Base-by-base conservation (phyloP, 2,113 vertebrate genomes). In the Mesembrinibis cayennensis region DNA sequence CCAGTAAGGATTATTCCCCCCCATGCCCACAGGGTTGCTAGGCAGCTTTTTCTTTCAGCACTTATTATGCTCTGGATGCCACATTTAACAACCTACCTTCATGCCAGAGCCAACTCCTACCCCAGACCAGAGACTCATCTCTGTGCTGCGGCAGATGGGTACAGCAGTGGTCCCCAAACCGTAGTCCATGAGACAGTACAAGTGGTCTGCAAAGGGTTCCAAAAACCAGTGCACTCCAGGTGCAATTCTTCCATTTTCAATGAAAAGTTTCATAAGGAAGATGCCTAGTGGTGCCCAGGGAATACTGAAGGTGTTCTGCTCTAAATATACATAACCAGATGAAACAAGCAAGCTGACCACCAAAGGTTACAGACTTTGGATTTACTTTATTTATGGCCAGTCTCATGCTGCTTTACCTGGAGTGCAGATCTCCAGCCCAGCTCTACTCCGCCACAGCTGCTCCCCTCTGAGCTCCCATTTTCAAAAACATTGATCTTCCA, bases 1-100 rank as follows among this genome's bases (percentile, higher is more conserved):
- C 55, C 72, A 79, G 47, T 49, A 69, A 96, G 93, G 88, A 82
- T 89, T 81, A 93, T 81, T 94, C 62, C 82, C 79, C 79, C 81
- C 29, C 20, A 5, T 38, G 49, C 67, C 70, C 94, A 85, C 52
- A 79, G 66, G 67, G 97, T 34, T 95, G 94, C 95, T 82, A 95
- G 95, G 95, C 95, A 97, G 89, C 91, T 94, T 95, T 91, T 69
- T 94, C 90, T 82, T 85, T 73, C 71, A 3, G 1, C 58, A n/a
- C 93, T 98, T 87, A 89, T 22, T 93, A 74, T 82, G 92, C 78
- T 93, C 95, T 93, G 94, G 87, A 92, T 91, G 81, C 40, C 83
- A 96, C 7, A 6, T 49, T 92, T 52, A 96, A 79, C 77, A 79
- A 95, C 38, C 73, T n/a, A 84, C 53, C 87, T 76, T 87, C 90